Evolutionary conservation across 1,140 invertebrate species (phyloP).

Genomic region (Drosophila rufa): DNA sequence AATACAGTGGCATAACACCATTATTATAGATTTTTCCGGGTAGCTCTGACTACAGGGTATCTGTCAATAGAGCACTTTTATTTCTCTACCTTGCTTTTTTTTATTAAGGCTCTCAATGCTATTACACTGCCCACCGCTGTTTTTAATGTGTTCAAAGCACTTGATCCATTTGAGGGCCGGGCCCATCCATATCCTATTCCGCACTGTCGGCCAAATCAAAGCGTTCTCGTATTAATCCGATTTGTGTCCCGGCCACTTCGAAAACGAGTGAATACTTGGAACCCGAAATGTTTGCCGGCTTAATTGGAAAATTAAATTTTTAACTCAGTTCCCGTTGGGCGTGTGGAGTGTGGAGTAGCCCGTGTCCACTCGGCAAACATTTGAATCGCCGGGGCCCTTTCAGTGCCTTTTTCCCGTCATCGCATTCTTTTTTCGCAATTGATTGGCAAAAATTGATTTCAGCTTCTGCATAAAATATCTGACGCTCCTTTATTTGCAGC

Average conservation of each 20-base stretch:
- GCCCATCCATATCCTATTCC: constrained; percentile 7
- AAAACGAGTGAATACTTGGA: constrained; percentile 2
- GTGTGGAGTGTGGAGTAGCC: constrained; percentile 35
- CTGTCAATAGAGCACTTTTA: no score
- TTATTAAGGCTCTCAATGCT: background rate
- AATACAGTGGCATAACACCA: no score
- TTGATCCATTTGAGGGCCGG: constrained; percentile 6
- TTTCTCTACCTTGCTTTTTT: background rate
- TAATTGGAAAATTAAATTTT: constrained; percentile 81
- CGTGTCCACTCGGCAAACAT: constrained; percentile 69
- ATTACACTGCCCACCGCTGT: background rate
- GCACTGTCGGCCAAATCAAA: constrained; percentile 23
- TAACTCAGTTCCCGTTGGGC: constrained; percentile 48
- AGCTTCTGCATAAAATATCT: constrained; percentile 81
- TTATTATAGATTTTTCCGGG: no score
- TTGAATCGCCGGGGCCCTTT: constrained; percentile 47
- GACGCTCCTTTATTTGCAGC: constrained; percentile 68
- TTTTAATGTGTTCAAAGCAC: background rate
- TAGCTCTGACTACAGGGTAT: no score
- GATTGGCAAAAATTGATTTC: constrained; percentile 82
- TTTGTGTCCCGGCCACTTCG: constrained; percentile 35
- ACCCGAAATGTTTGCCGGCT: constrained; percentile 61
- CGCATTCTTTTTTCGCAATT: constrained; percentile 73
- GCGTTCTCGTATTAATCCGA: constrained; percentile 46
- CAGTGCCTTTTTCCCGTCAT: constrained; percentile 31